Base-by-base conservation (phyloP, 2,113 vertebrate genomes). In the Alligator sinensis region DNA sequence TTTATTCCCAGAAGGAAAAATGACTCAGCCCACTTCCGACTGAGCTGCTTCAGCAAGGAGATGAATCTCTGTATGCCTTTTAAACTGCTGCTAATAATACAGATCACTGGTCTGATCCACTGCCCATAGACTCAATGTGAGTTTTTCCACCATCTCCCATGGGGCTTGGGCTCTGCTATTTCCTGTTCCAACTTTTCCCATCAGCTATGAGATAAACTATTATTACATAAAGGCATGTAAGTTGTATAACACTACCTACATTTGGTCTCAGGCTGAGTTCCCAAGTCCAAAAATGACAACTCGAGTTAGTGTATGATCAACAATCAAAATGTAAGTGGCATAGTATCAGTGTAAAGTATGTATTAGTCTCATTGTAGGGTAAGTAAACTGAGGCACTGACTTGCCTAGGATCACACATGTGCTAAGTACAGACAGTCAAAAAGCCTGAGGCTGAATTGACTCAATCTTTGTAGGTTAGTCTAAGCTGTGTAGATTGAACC, bases 11-110 rank as follows among this genome's bases (percentile, higher is more conserved):
- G 2, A 0, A 14, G 61, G 59, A 72, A 54, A 68, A n/a, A 0
- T 0, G 18, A 77, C 82, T 87, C 88, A 85, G 4, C 66, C 63
- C 55, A 2, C 62, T 87, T 47, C 55, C 84, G 21, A 47, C 70
- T 74, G 47, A 95, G 87, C 60, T 80, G 61, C 89, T 89, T 66
- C 77, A 91, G 80, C 82, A 60, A 62, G 68, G 80, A 82, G 28
- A 57, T 5, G 59, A 58, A 94, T 82, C 63, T 82, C 24, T 94
- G 79, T 87, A 74, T 60, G 61, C 70, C 57, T 78, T 93, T 84
- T 34, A 47, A 90, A 72, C 47, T 47, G 47, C 47, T 47, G 47
- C 47, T 47, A 47, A 47, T 47, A 47, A 47, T 4, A 3, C 0
- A 4, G 57, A 76, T 54, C 91, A 34, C 82, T 68, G 91, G 72